These are phyloP conservation scores for Morone chrysops DNA, from an alignment of 2,113 vertebrate species.

Conservation along the genomic window DNA sequence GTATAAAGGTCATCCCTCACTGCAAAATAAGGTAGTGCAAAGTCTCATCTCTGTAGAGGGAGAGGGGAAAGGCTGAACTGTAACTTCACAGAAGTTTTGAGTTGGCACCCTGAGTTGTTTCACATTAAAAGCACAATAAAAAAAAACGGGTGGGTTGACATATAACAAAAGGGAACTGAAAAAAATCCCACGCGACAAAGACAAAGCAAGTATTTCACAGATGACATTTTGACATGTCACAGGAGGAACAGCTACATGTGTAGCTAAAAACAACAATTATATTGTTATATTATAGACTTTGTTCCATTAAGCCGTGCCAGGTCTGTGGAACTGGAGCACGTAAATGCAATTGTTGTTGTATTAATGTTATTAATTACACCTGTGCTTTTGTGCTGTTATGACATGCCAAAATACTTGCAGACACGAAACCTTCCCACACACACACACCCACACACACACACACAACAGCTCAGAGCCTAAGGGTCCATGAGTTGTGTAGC, in stretches of 20 bases:
- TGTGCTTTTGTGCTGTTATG: neutral
- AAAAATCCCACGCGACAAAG: neutral
- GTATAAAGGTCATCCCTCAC: neutral
- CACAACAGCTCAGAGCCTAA: constrained; percentile 15
- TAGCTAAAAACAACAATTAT: neutral
- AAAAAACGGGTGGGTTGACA: neutral
- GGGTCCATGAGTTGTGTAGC: constrained; percentile 1
- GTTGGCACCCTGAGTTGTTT: neutral
- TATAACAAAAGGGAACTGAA: neutral
- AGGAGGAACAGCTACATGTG: neutral
- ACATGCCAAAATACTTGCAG: constrained; percentile 22
- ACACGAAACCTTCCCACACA: neutral
- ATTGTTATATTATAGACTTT: too few relatives aligned
- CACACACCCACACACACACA: neutral
- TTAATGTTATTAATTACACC: constrained; percentile 15
- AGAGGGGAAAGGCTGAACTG: neutral
- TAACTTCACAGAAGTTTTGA: neutral
- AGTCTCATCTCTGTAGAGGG: too few relatives aligned
- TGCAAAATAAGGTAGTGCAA: neutral
- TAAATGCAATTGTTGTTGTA: neutral
- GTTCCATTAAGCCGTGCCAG: neutral
- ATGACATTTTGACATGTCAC: neutral
- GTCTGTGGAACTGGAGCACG: constrained; percentile 1
- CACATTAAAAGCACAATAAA: neutral
- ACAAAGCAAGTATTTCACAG: neutral